These are phyloP conservation scores for Protophormia terraenovae DNA, from an alignment of 2,888 invertebrate genomes.

Conservation along the genomic window DNA sequence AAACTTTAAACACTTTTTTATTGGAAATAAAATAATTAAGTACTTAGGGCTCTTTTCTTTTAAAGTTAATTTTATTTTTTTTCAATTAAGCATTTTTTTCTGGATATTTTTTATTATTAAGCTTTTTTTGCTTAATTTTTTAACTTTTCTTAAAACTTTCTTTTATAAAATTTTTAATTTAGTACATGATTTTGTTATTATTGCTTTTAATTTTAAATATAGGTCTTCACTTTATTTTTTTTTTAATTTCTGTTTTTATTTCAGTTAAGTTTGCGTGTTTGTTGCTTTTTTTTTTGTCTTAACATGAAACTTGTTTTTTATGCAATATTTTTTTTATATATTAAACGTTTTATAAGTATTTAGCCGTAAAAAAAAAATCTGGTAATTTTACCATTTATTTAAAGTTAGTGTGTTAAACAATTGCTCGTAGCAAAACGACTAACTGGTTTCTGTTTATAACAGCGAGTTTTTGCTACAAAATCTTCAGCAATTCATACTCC, in stretches of 20 bases:
- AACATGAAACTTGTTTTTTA: constrained; percentile 67
- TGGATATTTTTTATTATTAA: constrained; percentile 52
- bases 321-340: constrained; percentile 65
- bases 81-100: constrained; percentile 36
- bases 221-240: constrained; percentile 64
- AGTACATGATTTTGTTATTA: constrained; percentile 8
- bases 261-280: constrained; percentile 13
- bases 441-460: constrained; percentile 77
- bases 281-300: background rate
- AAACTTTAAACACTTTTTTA: constrained; percentile 14
- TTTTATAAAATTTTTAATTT: constrained; percentile 17
- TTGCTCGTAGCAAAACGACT: constrained; percentile 71
- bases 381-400: background rate
- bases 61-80: constrained; percentile 1
- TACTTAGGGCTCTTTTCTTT: constrained; percentile 23
- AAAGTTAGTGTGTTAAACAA: constrained; percentile 56
- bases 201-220: constrained; percentile 41
- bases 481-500: constrained; percentile 26
- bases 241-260: no score
- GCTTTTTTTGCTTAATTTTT: constrained; percentile 36
- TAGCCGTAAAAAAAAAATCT: constrained; percentile 24
- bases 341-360: constrained; percentile 16
- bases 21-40: constrained; percentile 30
- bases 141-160: constrained; percentile 18
- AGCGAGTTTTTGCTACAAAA: constrained; percentile 65